Evolutionary conservation across 2,888 invertebrate genomes (phyloP).

Genomic region (Nemapogon koenigi): DNA sequence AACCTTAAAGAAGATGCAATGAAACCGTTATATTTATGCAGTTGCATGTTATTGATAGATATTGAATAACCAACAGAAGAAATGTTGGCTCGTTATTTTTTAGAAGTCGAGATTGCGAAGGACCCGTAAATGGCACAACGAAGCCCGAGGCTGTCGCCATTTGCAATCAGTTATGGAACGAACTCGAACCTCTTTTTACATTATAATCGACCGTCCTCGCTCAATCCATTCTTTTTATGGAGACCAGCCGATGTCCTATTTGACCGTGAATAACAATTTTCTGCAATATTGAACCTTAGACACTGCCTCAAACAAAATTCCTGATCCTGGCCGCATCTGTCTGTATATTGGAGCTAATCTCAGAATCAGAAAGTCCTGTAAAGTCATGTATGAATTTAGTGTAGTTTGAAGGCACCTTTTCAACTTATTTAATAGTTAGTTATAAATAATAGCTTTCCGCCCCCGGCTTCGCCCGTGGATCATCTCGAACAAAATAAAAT

Average conservation of each 20-base stretch:
- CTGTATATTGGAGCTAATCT: no score
- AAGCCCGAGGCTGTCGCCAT: constrained; percentile 54
- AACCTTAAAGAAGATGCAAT: no score
- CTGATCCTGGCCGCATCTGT: no score
- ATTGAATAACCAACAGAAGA: constrained; percentile 36
- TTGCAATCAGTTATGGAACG: constrained; percentile 64
- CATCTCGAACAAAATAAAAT: no score
- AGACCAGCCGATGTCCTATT: constrained; percentile 32
- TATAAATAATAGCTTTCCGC: no score
- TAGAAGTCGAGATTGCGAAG: constrained; percentile 50
- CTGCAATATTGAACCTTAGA: no score
- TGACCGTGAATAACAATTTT: constrained; percentile 21
- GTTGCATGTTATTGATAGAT: constrained; percentile 36
- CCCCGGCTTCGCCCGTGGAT: no score
- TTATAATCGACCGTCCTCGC: constrained; percentile 55
- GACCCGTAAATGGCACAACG: constrained; percentile 53
- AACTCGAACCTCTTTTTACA: constrained; percentile 57
- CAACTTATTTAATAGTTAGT: no score
- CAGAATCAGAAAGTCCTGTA: no score
- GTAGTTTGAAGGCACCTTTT: no score
- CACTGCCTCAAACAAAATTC: no score
- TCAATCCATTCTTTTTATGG: constrained; percentile 40
- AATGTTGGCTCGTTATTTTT: constrained; percentile 51
- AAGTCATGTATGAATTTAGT: no score
- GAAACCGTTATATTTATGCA: constrained; percentile 34